Percentiles rank a stretch among this genome's conserved stretches.
phyloP scores from a whole-genome alignment of 2,888 invertebrate species.

The Ctena decussata region DNA sequence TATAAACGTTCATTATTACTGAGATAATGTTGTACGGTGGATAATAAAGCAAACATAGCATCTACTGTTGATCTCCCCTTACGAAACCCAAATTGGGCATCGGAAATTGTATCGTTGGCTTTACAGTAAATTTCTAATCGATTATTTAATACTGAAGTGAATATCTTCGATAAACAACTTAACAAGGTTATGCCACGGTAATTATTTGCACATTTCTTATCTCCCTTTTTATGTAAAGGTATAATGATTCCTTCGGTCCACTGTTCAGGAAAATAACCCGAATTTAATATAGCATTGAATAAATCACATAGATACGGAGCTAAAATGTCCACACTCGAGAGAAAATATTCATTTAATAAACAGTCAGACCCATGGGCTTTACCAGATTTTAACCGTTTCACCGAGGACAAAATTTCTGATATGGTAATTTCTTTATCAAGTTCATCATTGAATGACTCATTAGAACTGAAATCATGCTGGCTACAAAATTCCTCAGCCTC shows the following conservation, averaged over 20 bases:
- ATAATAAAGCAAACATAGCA: too few species aligned
- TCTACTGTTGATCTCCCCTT: slow-evolving; percentile 13
- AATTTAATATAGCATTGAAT: slow-evolving; percentile 29
- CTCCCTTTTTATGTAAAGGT: slow-evolving; percentile 28
- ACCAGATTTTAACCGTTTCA: background rate
- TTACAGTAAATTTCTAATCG: background rate
- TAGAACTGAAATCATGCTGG: too few species aligned
- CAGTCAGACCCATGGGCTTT: slow-evolving; percentile 11
- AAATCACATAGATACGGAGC: slow-evolving; percentile 18
- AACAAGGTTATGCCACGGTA: too few species aligned
- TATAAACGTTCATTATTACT: background rate
- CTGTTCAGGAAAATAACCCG: slow-evolving; percentile 24
- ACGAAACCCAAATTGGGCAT: slow-evolving; percentile 11
- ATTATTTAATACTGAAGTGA: background rate
- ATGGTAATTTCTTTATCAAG: too few species aligned
- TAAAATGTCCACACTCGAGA: too few species aligned
- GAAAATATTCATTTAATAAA: slow-evolving; percentile 23
- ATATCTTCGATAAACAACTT: background rate
- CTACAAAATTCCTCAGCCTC: too few species aligned
- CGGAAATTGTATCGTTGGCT: background rate
- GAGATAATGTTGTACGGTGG: background rate
- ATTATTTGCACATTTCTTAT: background rate
- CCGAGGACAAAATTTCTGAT: background rate
- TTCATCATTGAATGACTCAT: too few species aligned
- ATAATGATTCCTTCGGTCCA: slow-evolving; percentile 14